Base-by-base conservation (phyloP, 2,888 invertebrate genomes). In the Pammene aurita region DNA sequence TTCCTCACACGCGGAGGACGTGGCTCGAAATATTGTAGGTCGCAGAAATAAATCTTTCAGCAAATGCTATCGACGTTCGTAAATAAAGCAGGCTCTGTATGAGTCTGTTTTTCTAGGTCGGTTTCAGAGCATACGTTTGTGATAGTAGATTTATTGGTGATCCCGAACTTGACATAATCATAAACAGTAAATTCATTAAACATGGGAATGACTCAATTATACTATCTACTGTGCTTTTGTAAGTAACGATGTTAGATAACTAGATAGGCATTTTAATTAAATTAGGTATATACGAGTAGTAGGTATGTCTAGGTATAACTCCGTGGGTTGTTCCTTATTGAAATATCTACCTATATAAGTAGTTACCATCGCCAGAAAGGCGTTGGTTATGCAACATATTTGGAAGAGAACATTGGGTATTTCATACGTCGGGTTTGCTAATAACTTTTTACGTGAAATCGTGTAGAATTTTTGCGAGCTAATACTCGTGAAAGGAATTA, bases 61-160 rank as follows among this genome's bases (percentile, higher is more conserved):
- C 52, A 26, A 46, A 44, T 44, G 38, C 57, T 38, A 64, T 58
- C 38, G 57, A 58, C 63, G 66, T 38, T 34, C 9, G 44, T 38
- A 52, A 57, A 68, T 64, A 58, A 57, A 52, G 44, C 57, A 42
- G 60, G 6, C 42, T 44, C 44, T 64, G 52, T 64, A 54, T 14
- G 54, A 44, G 62, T 63, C 58, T 52, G 68, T 64, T 68, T 67
- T 64, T 68, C 52, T 68, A 68, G 63, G 68, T 68, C 63, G 68
- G 52, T 58, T 63, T 64, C 68, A 64, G 63, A 52, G 63, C 68
- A 64, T 68, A 52, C 57, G 68, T 57, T 68, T 68, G 68, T 64
- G 68, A 68, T 68, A 64, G 57, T 52, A 57, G 63, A 68, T 68
- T 68, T 68, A 68, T 68, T 68, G 57, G 63, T 64, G 57, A 52